Percentiles rank a stretch among this genome's conserved stretches.
Evolutionary conservation across 23 tunicate genomes (phyloP).

Genomic region (Trididemnum miniatum): DNA sequence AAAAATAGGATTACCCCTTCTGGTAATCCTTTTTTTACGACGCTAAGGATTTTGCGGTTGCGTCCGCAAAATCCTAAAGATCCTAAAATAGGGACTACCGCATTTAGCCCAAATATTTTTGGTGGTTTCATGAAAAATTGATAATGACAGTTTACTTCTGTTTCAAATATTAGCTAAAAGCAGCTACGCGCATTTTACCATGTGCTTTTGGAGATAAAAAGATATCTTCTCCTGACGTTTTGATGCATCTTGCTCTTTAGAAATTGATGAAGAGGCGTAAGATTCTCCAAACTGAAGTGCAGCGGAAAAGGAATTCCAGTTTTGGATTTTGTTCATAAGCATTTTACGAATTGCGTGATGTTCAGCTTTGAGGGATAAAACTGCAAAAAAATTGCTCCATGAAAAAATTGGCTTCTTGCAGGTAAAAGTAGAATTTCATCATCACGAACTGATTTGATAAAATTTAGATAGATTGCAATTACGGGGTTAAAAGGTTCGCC

Average conservation of each 20-base stretch:
- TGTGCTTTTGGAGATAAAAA: constrained; percentile 36
- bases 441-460: no score
- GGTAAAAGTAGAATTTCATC: no score
- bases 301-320: constrained; percentile 41
- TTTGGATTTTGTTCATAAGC: background rate
- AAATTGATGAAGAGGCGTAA: constrained; percentile 4
- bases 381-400: background rate
- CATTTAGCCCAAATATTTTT: no score
- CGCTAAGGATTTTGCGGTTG: no score
- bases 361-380: background rate
- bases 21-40: no score
- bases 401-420: no score
- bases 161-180: background rate
- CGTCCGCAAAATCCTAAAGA: no score
- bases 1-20: no score
- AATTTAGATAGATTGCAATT: no score
- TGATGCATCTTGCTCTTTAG: background rate
- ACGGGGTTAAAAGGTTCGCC: no score
- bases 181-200: constrained; percentile 13
- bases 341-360: background rate
- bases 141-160: background rate
- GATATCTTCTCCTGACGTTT: constrained; percentile 5
- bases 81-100: no score
- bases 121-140: no score
- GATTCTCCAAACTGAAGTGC: constrained; percentile 46